These are phyloP conservation scores for Spea multiplicata DNA, from an alignment of 2,113 vertebrate species.

Conservation along the genomic window DNA sequence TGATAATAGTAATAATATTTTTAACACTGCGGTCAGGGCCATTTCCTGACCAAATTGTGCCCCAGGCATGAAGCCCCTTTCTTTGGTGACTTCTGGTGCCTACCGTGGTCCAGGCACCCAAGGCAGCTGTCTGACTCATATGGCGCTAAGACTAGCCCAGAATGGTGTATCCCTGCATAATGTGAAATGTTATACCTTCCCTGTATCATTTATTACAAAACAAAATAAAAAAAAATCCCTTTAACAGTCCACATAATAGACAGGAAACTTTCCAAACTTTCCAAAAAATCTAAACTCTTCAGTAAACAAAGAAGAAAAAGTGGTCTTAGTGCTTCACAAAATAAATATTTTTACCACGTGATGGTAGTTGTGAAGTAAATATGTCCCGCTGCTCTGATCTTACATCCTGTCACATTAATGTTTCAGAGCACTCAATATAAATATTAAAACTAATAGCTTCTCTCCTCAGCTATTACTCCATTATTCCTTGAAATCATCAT, in stretches of 20 bases:
- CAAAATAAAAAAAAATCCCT: no score
- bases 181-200: neutral
- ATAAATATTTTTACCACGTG: constrained; percentile 85
- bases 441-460: constrained; percentile 99
- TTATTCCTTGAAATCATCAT: constrained; percentile 99
- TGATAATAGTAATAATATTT: no score
- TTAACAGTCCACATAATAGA: neutral
- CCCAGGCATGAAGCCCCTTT: no score
- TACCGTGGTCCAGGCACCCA: no score
- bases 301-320: constrained; percentile 25
- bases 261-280: constrained; percentile 21
- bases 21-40: no score
- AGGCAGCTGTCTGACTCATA: no score
- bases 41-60: no score
- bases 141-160: no score
- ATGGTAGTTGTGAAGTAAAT: constrained; percentile 85
- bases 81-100: no score
- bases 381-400: constrained; percentile 93
- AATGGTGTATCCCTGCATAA: neutral
- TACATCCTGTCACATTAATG: constrained; percentile 99
- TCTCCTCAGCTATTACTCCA: constrained; percentile 98
- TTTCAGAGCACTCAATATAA: constrained; percentile 99
- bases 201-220: neutral
- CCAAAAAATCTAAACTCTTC: neutral
- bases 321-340: constrained; percentile 72